These are phyloP conservation scores for Shinisaurus crocodilurus DNA, from an alignment of 2,113 vertebrate genomes.

Conservation along the genomic window DNA sequence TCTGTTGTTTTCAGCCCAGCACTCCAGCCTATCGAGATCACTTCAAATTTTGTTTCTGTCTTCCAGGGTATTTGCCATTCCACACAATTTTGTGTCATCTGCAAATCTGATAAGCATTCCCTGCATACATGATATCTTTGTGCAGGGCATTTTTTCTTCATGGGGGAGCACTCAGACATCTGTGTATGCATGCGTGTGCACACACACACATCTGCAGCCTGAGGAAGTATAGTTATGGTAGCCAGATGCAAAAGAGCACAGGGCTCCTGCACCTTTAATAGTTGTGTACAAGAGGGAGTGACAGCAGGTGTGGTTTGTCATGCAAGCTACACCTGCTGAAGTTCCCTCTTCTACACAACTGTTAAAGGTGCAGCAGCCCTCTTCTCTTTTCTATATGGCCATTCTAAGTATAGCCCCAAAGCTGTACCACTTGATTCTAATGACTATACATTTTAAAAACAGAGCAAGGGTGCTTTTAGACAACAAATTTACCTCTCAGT, in stretches of 20 bases:
- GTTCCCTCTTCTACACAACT: neutral
- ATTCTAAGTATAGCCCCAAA: neutral
- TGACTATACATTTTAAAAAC: neutral
- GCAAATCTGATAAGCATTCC: too few relatives aligned
- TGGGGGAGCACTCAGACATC: neutral
- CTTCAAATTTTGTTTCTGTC: too few relatives aligned
- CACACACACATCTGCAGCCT: too few relatives aligned
- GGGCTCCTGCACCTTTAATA: neutral
- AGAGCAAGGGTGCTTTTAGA: conserved; percentile 14
- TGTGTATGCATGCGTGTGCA: too few relatives aligned
- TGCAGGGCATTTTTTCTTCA: too few relatives aligned
- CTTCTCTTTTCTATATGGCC: neutral
- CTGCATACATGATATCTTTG: neutral
- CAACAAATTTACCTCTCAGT: conserved; percentile 18
- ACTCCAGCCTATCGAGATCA: too few relatives aligned
- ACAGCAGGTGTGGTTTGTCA: neutral
- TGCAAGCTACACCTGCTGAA: neutral
- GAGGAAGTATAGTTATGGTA: neutral
- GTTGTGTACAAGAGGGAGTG: neutral
- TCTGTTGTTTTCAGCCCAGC: too few relatives aligned
- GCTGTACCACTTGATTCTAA: neutral
- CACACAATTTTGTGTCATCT: too few relatives aligned
- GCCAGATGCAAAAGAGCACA: neutral
- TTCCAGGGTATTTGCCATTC: too few relatives aligned
- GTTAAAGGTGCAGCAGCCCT: too few relatives aligned